Conservation (phyloP, 2,888 invertebrate genomes). For the Cheilosia scutellata region DNA sequence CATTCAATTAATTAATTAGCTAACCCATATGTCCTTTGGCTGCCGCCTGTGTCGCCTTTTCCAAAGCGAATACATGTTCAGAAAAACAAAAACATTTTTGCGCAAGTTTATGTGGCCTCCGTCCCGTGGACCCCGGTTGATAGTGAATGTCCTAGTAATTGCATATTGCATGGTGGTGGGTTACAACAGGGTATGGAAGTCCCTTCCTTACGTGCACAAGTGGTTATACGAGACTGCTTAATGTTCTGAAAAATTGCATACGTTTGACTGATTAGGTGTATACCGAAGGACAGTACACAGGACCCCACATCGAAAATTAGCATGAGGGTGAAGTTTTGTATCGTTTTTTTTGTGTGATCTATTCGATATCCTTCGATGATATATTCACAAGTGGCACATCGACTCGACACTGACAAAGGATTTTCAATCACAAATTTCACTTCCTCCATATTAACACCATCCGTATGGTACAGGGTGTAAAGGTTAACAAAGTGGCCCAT, state of each 20-base stretch:
- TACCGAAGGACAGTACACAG: slow-evolving; percentile 13
- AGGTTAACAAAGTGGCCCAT: slow-evolving; percentile 69
- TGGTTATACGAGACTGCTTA: slow-evolving; percentile 69
- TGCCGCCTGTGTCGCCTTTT: slow-evolving; percentile 22
- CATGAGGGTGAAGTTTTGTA: slow-evolving; percentile 60
- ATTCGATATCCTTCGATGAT: slow-evolving; percentile 55
- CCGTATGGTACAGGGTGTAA: not conserved
- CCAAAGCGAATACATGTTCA: not conserved
- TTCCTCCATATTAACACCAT: slow-evolving; percentile 48
- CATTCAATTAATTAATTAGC: slow-evolving; percentile 76
- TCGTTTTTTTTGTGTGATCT: slow-evolving; percentile 51
- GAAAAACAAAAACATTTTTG: slow-evolving; percentile 48
- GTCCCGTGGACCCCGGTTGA: not conserved
- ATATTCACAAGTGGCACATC: slow-evolving; percentile 34
- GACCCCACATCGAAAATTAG: slow-evolving; percentile 50
- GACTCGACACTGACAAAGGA: slow-evolving; percentile 55
- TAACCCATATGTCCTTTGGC: slow-evolving; percentile 59
- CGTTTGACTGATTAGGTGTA: slow-evolving; percentile 69
- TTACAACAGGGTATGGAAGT: slow-evolving; percentile 10
- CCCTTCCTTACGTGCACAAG: slow-evolving; percentile 48
- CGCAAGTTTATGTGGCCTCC: slow-evolving; percentile 31
- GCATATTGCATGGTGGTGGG: slow-evolving; percentile 64
- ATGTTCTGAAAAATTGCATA: slow-evolving; percentile 75
- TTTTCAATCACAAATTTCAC: slow-evolving; percentile 37
- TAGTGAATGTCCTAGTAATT: slow-evolving; percentile 68